Conservation (phyloP, 2,888 invertebrate genomes). For the Acheta domesticus region DNA sequence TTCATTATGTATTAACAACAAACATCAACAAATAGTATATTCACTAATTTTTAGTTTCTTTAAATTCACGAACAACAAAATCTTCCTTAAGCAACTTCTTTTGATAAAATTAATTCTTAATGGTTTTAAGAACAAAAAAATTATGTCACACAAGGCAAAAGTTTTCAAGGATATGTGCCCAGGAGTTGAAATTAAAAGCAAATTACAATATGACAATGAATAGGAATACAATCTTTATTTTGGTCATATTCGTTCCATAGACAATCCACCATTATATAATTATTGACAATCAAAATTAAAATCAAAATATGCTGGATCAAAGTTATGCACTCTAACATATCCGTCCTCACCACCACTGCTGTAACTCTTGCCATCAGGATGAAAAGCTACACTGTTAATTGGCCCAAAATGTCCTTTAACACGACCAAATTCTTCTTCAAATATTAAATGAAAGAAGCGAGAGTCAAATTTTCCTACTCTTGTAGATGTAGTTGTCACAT, state of each 20-base stretch:
- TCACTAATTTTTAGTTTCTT: no score
- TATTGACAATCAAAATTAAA: slow-evolving; percentile 80
- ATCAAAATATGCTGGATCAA: slow-evolving; percentile 95
- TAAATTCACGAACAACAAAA: no score
- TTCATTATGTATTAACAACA: no score
- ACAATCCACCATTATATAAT: slow-evolving; percentile 19
- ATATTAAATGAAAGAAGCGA: slow-evolving; percentile 88
- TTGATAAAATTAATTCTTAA: no score
- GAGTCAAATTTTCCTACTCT: slow-evolving; percentile 96
- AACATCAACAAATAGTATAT: no score
- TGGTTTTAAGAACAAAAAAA: no score
- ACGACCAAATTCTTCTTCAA: slow-evolving; percentile 94
- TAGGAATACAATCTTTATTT: background rate
- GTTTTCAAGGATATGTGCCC: no score
- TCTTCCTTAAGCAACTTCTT: no score
- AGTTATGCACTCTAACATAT: slow-evolving; percentile 91
- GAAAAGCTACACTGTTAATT: slow-evolving; percentile 96
- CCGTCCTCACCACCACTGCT: slow-evolving; percentile 99
- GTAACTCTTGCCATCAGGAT: slow-evolving; percentile 95
- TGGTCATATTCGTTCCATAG: background rate
- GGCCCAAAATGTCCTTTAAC: slow-evolving; percentile 99
- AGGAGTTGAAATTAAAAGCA: no score
- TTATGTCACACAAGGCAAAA: no score
- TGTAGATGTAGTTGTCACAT: slow-evolving; percentile 92
- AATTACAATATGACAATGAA: background rate